A percentile compares a stretch with the other conserved stretches of the same genome.
Conservation (phyloP, 1,140 invertebrate genomes). For the Drosophila tropicalis region DNA sequence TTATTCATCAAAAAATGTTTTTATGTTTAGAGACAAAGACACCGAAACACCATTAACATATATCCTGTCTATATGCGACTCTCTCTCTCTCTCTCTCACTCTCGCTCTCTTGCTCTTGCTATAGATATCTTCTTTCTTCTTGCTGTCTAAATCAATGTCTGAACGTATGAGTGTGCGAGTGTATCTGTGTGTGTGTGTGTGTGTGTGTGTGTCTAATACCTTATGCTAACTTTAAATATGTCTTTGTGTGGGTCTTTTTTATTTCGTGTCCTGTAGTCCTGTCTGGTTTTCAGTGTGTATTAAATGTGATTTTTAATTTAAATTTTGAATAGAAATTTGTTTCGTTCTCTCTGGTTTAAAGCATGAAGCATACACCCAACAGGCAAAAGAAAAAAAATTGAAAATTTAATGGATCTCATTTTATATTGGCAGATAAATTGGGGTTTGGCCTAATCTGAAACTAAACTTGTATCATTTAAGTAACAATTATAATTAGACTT, state of each 20-base stretch:
- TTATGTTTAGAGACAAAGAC: slow-evolving; percentile 43
- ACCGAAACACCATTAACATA: slow-evolving; percentile 47
- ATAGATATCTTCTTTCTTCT: slow-evolving; percentile 30
- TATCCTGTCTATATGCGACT: slow-evolving; percentile 29
- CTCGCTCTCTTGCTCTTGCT: slow-evolving; percentile 7
- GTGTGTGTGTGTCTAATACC: slow-evolving; percentile 41
- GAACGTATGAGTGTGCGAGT: slow-evolving; percentile 32
- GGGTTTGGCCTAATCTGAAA: slow-evolving; percentile 15
- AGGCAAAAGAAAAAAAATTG: not conserved
- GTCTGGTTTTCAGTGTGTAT: slow-evolving; percentile 35
- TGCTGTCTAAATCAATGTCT: slow-evolving; percentile 31
- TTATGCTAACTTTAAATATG: slow-evolving; percentile 63
- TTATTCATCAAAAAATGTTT: slow-evolving; percentile 21
- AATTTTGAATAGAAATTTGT: not conserved
- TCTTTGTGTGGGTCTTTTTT: slow-evolving; percentile 47
- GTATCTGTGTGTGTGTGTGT: slow-evolving; percentile 34
- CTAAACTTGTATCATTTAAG: not conserved
- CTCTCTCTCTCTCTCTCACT: slow-evolving; percentile 28
- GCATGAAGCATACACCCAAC: slow-evolving; percentile 51
- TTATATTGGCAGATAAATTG: not conserved
- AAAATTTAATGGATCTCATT: not conserved
- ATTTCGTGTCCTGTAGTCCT: slow-evolving; percentile 54
- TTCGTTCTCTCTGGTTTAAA: slow-evolving; percentile 37
- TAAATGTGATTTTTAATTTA: slow-evolving; percentile 4
- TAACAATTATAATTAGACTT: not conserved